Evolutionary conservation across 2,113 vertebrate genomes (phyloP).

Genomic region (Aplodontia rufa): DNA sequence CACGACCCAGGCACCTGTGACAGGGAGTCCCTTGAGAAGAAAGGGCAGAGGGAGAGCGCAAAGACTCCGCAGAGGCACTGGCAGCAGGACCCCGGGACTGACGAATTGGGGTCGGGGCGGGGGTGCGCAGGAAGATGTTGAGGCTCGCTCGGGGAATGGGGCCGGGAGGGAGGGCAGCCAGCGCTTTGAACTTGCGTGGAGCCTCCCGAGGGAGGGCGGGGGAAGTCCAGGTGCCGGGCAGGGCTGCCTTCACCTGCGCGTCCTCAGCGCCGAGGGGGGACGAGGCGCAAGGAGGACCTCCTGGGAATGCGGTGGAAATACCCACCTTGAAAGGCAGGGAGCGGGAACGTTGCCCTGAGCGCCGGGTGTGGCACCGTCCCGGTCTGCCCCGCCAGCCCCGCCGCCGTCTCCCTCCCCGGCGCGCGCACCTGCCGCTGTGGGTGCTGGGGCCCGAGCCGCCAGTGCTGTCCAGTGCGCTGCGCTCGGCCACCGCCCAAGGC

Average conservation of each 20-base stretch:
- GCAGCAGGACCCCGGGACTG: background rate
- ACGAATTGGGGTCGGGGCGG: background rate
- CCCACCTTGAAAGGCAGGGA: slow-evolving; percentile 35
- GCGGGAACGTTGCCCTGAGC: background rate
- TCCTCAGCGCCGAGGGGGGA: slow-evolving; percentile 30
- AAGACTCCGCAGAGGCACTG: background rate
- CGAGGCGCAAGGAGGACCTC: background rate
- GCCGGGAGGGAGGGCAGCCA: slow-evolving; percentile 50
- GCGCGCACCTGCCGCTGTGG: background rate
- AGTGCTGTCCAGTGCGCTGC: background rate
- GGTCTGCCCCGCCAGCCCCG: background rate
- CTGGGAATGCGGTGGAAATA: slow-evolving; percentile 53
- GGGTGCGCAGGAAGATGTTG: slow-evolving; percentile 24
- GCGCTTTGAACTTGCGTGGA: slow-evolving; percentile 69
- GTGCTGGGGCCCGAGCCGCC: background rate
- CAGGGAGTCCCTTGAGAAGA: background rate
- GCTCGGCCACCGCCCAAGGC: background rate
- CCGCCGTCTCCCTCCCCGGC: background rate
- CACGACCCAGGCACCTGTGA: background rate
- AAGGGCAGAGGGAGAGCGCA: background rate
- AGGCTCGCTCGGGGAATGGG: slow-evolving; percentile 56
- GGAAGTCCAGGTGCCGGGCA: slow-evolving; percentile 60
- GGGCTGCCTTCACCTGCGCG: slow-evolving; percentile 47
- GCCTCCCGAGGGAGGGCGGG: slow-evolving; percentile 40
- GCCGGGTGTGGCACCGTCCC: background rate